Evolutionary conservation across 2,113 vertebrate species (phyloP).

Genomic region (Daphoenositta chrysoptera): DNA sequence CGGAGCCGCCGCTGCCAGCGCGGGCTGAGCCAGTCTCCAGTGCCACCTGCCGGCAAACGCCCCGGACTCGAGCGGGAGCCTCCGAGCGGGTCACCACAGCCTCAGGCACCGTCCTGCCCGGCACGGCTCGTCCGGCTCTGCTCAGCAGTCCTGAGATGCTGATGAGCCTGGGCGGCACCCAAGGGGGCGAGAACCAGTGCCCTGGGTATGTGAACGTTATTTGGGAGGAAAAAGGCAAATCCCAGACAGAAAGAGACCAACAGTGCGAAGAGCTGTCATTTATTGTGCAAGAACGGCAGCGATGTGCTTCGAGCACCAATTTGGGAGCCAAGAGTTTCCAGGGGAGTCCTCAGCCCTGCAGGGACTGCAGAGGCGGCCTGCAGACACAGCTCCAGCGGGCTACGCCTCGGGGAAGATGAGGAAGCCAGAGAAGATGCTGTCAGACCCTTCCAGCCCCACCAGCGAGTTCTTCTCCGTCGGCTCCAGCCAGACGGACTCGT

Average conservation of each 20-base stretch:
- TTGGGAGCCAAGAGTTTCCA: background rate
- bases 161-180: background rate
- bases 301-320: accelerated
- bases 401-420: conserved; percentile 71
- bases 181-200: accelerated
- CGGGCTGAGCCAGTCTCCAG: background rate
- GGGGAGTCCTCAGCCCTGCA: background rate
- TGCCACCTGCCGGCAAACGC: background rate
- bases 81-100: accelerated
- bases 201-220: background rate
- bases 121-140: background rate
- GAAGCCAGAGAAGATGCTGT: conserved; percentile 83
- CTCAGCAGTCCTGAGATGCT: background rate
- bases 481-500: conserved; percentile 70
- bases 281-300: background rate
- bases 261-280: background rate
- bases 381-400: accelerated
- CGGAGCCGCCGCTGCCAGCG: accelerated
- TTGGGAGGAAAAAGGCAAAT: background rate
- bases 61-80: accelerated
- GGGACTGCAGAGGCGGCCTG: background rate
- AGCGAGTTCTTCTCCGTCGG: conserved; percentile 64
- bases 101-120: accelerated
- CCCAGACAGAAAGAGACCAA: background rate
- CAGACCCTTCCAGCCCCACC: conserved; percentile 67